A percentile compares a stretch with the other conserved stretches of the same genome.
Conservation (phyloP, 30 jellyfish, hydroid and myxozoan genomes). For the Cassiopea xamachana region DNA sequence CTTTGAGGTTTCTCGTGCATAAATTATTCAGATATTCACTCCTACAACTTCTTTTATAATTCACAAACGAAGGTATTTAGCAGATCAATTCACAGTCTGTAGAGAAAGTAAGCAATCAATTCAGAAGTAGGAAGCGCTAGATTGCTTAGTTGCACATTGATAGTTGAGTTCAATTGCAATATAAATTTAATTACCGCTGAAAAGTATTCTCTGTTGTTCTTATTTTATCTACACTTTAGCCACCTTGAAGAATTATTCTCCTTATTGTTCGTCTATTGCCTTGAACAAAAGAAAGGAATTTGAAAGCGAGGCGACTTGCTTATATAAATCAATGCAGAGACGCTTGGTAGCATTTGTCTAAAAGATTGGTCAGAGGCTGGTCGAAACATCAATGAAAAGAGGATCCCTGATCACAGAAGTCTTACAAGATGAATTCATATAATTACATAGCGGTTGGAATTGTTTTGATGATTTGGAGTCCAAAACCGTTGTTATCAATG, state of each 20-base stretch:
- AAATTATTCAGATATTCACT: constrained; percentile 7
- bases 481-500: neutral
- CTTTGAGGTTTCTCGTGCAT: constrained; percentile 12
- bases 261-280: constrained; percentile 1
- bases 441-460: neutral
- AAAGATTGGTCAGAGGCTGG: neutral
- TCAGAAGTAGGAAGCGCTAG: neutral
- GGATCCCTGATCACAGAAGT: neutral
- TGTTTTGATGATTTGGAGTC: neutral
- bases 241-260: constrained; percentile 14
- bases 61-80: neutral
- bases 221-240: constrained; percentile 12
- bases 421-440: constrained; percentile 9
- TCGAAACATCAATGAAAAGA: neutral
- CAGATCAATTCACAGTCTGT: neutral
- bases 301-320: constrained; percentile 37
- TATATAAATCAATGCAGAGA: neutral
- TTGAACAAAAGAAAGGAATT: constrained; percentile 8
- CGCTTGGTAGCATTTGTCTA: neutral
- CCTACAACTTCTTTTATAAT: neutral
- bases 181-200: neutral
- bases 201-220: neutral
- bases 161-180: neutral
- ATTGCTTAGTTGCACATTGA: neutral
- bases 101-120: neutral